Evolutionary conservation across 2,888 invertebrate genomes (phyloP), one percentile per base, ranked within the genome.

Genomic region (Palloptera scutellata): DNA sequence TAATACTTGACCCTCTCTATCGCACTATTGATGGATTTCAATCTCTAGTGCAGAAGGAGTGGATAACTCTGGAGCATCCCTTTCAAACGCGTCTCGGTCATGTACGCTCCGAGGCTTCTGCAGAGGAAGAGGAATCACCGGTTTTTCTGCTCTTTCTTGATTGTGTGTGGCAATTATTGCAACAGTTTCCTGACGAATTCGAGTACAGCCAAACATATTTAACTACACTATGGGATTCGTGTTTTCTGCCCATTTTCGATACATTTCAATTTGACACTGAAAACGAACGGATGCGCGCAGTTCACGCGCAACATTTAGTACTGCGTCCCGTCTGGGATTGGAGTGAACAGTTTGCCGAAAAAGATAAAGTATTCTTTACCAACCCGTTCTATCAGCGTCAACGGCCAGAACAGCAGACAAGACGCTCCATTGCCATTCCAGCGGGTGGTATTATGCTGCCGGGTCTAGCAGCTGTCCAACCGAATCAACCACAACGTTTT

Each of bases 181-280:
- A 91, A 76, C 97, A 97, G 86, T 95, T 91, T 85, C 96, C 96
- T 0, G 88, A 91, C 1, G 90, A 92, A 75, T 97, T 98, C 86
- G 94, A 96, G 86, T 96, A 94, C 86, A 92, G 95, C 17, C 95
- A 96, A 86, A 94, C 94, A 0, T 96, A 96, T 85, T 89, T 98
- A 74, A 95, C 95, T 0, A 92, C 95, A 0, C 83, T 98, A 40
- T 97, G 97, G 96, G 97, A 98, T 85, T 89, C 92, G 42, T 90
- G 92, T 13, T 93, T 95, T 78, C 88, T 95, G 75, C 94, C 96
- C 12, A 87, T 97, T 62, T 96, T 96, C 80, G 95, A 96, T 77
- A 96, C 96, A 48, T 97, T 97, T 86, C 88, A 97, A 68, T 97
- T 97, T 81, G 95, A 96, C 84, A 92, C 91, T 75, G 92, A 93